Conservation (phyloP, 2,888 invertebrate genomes). For the Villa cingulata region DNA sequence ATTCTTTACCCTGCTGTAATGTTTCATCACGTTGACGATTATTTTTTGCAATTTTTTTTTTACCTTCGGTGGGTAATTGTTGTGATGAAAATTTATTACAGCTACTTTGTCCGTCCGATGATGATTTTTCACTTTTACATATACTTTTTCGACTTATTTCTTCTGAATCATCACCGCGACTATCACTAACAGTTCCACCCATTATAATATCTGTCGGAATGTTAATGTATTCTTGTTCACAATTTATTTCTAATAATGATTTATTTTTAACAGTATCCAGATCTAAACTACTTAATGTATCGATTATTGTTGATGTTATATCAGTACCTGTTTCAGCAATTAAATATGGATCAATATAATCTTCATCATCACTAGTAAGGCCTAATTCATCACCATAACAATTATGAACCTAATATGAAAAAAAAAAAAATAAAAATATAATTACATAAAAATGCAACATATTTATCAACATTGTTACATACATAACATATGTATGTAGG, state of each 20-base stretch:
- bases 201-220: not conserved
- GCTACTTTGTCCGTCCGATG: not conserved
- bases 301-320: constrained; percentile 13
- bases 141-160: constrained; percentile 2
- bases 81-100: not conserved
- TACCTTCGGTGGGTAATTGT: constrained; percentile 17
- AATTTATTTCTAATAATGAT: constrained; percentile 19
- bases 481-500: too few relatives aligned
- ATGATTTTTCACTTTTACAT: not conserved
- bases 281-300: not conserved
- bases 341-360: constrained; percentile 51
- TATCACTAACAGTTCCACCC: not conserved
- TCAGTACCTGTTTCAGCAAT: constrained; percentile 20
- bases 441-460: too few relatives aligned
- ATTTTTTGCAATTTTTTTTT: constrained; percentile 29
- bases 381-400: constrained; percentile 91
- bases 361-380: constrained; percentile 84
- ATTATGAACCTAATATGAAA: constrained; percentile 55
- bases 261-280: not conserved
- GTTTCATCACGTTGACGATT: constrained; percentile 26
- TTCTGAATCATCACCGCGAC: not conserved
- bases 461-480: too few relatives aligned
- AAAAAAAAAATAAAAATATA: not conserved
- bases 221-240: constrained; percentile 24
- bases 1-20: constrained; percentile 21